Evolutionary conservation across 2,113 vertebrate genomes (phyloP).

Genomic region (Urocynchramus pylzowi): DNA sequence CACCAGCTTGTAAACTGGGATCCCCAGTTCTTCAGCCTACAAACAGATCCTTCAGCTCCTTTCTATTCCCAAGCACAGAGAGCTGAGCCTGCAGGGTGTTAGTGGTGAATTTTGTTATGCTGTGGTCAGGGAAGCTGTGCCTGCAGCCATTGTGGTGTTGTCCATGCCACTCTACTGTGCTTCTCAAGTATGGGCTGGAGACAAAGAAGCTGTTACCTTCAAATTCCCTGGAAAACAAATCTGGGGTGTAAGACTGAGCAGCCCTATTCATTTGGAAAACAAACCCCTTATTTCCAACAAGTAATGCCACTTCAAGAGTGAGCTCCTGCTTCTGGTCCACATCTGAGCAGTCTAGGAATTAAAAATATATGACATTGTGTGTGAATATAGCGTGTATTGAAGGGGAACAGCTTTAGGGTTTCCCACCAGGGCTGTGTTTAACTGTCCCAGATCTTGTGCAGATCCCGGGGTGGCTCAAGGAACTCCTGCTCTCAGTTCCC

Average conservation of each 20-base stretch:
- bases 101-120: accelerated
- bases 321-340: neutral
- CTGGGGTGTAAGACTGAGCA: neutral
- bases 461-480: neutral
- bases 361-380: accelerated
- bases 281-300: neutral
- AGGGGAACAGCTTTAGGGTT: neutral
- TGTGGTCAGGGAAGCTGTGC: neutral
- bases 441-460: neutral
- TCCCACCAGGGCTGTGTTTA: neutral
- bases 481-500: accelerated
- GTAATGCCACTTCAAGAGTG: neutral
- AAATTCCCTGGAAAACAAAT: neutral
- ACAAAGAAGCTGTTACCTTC: neutral
- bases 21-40: neutral
- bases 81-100: neutral
- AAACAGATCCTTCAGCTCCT: neutral
- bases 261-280: neutral
- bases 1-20: neutral
- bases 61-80: accelerated
- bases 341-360: neutral
- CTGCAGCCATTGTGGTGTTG: neutral
- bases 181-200: neutral
- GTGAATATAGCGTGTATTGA: accelerated
- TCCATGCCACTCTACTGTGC: neutral